A percentile compares a stretch with the other conserved stretches of the same genome.
Conservation (phyloP, 2,113 vertebrate genomes). For the Pterophyllum scalare region DNA sequence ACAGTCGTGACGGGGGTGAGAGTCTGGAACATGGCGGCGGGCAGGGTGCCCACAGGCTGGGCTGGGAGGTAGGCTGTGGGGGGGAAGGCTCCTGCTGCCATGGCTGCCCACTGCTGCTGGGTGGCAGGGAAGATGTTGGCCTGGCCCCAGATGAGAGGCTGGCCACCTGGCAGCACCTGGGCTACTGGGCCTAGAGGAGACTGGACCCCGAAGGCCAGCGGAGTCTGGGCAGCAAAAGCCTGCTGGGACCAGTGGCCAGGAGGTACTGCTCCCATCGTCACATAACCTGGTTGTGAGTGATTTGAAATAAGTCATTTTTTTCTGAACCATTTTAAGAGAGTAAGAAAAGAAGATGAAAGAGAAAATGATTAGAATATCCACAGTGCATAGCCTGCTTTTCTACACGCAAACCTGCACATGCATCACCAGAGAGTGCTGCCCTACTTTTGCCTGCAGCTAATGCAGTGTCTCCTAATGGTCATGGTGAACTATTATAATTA, state of each 20-base stretch:
- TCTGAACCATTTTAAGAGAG: background rate
- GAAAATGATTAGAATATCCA: conserved; percentile 30
- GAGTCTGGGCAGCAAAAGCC: conserved; percentile 89
- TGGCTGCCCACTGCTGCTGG: conserved; percentile 96
- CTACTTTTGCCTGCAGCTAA: conserved; percentile 73
- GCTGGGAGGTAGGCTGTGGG: conserved; percentile 97
- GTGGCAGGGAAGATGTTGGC: conserved; percentile 93
- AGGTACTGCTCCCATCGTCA: conserved; percentile 97
- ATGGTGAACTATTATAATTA: conserved; percentile 69
- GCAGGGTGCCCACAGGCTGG: conserved; percentile 95
- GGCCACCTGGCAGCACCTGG: conserved; percentile 96
- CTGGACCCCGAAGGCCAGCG: conserved; percentile 89
- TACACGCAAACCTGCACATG: conserved; percentile 49
- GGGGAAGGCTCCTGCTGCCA: conserved; percentile 93
- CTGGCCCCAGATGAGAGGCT: conserved; percentile 96
- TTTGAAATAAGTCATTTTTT: background rate
- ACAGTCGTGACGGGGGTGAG: conserved; percentile 87
- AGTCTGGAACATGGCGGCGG: conserved; percentile 97
- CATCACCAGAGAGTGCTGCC: conserved; percentile 68
- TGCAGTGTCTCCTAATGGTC: conserved; percentile 69
- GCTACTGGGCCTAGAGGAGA: conserved; percentile 80
- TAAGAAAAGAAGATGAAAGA: background rate
- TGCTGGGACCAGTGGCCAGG: conserved; percentile 98
- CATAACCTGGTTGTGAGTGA: conserved; percentile 87
- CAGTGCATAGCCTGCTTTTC: conserved; percentile 27